Percentiles rank a stretch among this genome's conserved stretches.
These are phyloP conservation scores for Ichneumoninae sp. DNA, from an alignment of 2,888 invertebrate genomes.

Conservation along the genomic window DNA sequence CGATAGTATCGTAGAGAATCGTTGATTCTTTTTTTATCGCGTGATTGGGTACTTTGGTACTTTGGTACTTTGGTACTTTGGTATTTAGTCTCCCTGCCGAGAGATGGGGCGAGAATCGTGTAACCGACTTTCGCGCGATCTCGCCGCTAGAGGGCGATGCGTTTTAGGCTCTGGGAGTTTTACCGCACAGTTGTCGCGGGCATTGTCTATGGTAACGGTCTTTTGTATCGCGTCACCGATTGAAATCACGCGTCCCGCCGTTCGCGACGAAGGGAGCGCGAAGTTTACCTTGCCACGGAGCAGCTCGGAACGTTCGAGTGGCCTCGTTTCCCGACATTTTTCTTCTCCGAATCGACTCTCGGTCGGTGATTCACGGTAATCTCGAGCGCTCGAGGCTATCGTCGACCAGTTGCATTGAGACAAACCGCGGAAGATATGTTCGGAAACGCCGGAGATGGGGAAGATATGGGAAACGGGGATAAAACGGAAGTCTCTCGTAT, in stretches of 20 bases:
- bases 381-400: neutral
- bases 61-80: no score
- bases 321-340: conserved; percentile 59
- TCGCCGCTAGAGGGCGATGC: neutral
- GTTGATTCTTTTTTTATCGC: no score
- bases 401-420: neutral
- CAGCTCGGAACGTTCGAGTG: conserved; percentile 51
- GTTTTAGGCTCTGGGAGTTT: neutral
- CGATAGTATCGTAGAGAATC: no score
- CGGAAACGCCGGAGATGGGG: neutral
- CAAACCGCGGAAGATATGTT: neutral
- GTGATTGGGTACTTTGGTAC: no score
- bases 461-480: neutral
- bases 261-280: conserved; percentile 37
- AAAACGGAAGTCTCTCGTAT: conserved; percentile 13
- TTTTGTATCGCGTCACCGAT: conserved; percentile 51
- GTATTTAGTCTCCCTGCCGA: neutral
- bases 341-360: conserved; percentile 1
- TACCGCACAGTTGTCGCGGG: conserved; percentile 9
- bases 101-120: neutral
- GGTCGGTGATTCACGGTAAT: neutral
- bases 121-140: neutral
- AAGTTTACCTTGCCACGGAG: conserved; percentile 48
- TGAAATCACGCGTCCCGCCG: conserved; percentile 49
- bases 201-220: conserved; percentile 48